Evolutionary conservation across 2,888 invertebrate genomes (phyloP).

Genomic region (Ferrisia virgata): DNA sequence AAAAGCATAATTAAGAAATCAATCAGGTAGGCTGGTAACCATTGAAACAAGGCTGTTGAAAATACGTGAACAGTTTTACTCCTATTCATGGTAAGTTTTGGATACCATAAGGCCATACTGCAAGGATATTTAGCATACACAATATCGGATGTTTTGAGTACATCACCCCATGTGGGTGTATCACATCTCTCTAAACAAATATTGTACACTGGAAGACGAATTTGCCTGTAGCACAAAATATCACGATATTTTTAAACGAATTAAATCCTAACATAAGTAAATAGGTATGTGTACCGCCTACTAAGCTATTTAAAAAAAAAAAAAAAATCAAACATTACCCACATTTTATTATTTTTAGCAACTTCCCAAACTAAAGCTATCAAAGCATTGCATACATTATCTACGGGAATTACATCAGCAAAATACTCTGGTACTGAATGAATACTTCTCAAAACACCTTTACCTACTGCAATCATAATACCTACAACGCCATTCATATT

Average conservation of each 20-base stretch:
- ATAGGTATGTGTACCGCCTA: too few species aligned
- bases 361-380: slow-evolving; percentile 61
- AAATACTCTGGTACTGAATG: slow-evolving; percentile 57
- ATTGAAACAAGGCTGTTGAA: slow-evolving; percentile 64
- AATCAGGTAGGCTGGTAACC: slow-evolving; percentile 67
- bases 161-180: neutral
- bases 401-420: slow-evolving; percentile 69
- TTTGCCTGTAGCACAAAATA: neutral
- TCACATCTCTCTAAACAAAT: neutral
- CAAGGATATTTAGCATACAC: neutral
- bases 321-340: slow-evolving; percentile 52
- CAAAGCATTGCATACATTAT: slow-evolving; percentile 62
- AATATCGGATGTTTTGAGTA: neutral
- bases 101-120: neutral
- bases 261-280: too few species aligned
- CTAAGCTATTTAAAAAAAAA: too few species aligned
- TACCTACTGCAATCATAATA: slow-evolving; percentile 56
- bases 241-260: neutral
- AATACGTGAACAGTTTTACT: slow-evolving; percentile 57
- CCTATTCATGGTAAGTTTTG: slow-evolving; percentile 50
- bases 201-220: neutral
- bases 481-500: slow-evolving; percentile 68
- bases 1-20: slow-evolving; percentile 55
- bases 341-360: slow-evolving; percentile 47
- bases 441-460: slow-evolving; percentile 63